Conservation (phyloP, 92 coral and sea anemone species). For the Parazoanthus swiftii region DNA sequence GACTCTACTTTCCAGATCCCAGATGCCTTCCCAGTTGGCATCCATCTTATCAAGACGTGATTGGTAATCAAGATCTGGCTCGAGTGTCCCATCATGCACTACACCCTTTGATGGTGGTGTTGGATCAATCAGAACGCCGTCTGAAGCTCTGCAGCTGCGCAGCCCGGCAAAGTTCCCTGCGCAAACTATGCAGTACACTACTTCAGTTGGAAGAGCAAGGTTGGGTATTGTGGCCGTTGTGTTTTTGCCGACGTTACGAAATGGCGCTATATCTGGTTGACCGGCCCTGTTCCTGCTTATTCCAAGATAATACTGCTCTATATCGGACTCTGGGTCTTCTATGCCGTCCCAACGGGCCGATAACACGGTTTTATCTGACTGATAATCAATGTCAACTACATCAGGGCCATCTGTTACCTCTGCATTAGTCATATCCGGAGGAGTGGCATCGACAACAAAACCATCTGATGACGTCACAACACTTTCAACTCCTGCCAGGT, state of each 20-base stretch:
- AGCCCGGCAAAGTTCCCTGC: constrained; percentile 83
- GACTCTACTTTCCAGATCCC: constrained; percentile 94
- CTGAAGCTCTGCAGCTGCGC: constrained; percentile 76
- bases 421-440: constrained; percentile 72
- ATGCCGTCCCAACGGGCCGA: constrained; percentile 90
- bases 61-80: constrained; percentile 89
- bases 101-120: constrained; percentile 80
- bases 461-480: constrained; percentile 84
- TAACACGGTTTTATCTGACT: constrained; percentile 61
- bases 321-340: constrained; percentile 82
- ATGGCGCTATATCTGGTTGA: constrained; percentile 66
- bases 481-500: constrained; percentile 84
- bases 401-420: constrained; percentile 82
- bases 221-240: constrained; percentile 69
- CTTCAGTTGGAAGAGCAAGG: constrained; percentile 68
- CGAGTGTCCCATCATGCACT: constrained; percentile 92
- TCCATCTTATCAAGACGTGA: constrained; percentile 69
- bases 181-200: constrained; percentile 83
- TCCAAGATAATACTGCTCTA: constrained; percentile 73
- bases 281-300: constrained; percentile 83
- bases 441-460: constrained; percentile 79
- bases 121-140: constrained; percentile 89
- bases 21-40: constrained; percentile 97
- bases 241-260: constrained; percentile 62
- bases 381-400: constrained; percentile 83